Evolutionary conservation across 1,140 invertebrate species (phyloP), one percentile per base, ranked within the genome.

Genomic region (Holotrichia oblita): DNA sequence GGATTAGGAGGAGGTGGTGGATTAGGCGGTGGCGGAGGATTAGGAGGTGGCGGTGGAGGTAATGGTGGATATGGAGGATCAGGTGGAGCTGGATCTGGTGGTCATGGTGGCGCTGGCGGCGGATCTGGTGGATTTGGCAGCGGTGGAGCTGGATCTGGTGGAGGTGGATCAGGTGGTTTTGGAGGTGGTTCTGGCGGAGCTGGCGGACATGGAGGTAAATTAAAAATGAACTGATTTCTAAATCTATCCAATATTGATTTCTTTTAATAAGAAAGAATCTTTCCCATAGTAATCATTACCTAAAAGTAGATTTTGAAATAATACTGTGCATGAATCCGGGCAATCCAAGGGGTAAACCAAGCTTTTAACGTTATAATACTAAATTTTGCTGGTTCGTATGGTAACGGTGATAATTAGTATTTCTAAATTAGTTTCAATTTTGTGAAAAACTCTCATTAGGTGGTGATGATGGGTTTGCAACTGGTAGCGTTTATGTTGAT

Each of bases 401-500:
- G 27, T 1, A 34, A 34, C 27, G 27, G 27, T 34, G 27, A 34
- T 34, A 2, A 34, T 1, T 34, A 2, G 27, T 34, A 34, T 2
- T 34, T 34, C 2, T 4, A 34, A 34, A 34, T 34, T 1, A 34
- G 4, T 34, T 34, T 34, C 27, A 34, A 34, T 34, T 1, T 34
- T 34, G 27, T 34, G 4, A 34, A 1, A 34, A 34, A 34, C 27
- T 34, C 27, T 34, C 2, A 34, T 14, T 14, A 14, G 48, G 48
- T 55, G 48, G 48, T n/a, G n/a, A 14, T 55, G 48, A 55, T n/a
- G 48, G 48, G 17, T 55, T 17, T 55, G 48, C 48, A 55, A 55
- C 48, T 55, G 48, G 48, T 55, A n/a, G 48, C 48, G 48, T 55
- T 55, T 55, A 17, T 17, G n/a, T 55, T 55, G 48, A 55, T 55